Conservation (phyloP, 2,113 vertebrate genomes). For the Laticauda laticaudata region DNA sequence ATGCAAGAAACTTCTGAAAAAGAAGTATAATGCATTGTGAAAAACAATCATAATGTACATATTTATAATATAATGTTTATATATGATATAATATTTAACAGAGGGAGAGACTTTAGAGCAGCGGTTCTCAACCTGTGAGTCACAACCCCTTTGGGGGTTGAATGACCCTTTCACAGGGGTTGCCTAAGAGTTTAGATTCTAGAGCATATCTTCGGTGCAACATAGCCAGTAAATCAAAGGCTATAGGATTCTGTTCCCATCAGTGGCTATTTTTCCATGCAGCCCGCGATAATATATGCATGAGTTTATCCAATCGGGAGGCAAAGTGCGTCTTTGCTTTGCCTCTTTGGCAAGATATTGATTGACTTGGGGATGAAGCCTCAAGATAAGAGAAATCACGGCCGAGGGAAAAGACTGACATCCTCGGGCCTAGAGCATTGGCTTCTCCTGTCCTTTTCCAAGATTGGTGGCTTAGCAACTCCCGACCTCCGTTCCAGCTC, state of each 20-base stretch:
- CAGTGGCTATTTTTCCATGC: background rate
- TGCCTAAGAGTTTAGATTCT: too few relatives aligned
- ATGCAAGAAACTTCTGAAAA: background rate
- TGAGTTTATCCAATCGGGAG: accelerated
- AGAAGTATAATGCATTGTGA: background rate
- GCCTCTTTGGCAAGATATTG: too few relatives aligned
- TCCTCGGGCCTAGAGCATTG: background rate
- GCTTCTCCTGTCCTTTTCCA: background rate
- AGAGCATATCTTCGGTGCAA: background rate
- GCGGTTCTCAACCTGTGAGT: too few relatives aligned
- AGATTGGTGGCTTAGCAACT: background rate
- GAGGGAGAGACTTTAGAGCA: too few relatives aligned
- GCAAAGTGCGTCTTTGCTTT: background rate
- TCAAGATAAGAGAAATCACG: background rate
- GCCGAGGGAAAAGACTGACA: background rate
- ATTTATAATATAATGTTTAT: background rate
- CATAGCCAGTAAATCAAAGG: background rate
- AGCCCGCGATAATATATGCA: slow-evolving; percentile 15
- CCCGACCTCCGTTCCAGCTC: background rate
- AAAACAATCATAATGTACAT: background rate
- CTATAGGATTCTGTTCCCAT: background rate
- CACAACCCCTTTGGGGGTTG: too few relatives aligned
- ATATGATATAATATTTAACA: background rate
- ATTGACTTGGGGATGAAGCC: background rate
- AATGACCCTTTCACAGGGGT: too few relatives aligned